Percentiles rank a stretch among this genome's conserved stretches.
These are phyloP conservation scores for Brachionichthys hirsutus DNA, from an alignment of 2,113 vertebrate genomes.

Conservation along the genomic window DNA sequence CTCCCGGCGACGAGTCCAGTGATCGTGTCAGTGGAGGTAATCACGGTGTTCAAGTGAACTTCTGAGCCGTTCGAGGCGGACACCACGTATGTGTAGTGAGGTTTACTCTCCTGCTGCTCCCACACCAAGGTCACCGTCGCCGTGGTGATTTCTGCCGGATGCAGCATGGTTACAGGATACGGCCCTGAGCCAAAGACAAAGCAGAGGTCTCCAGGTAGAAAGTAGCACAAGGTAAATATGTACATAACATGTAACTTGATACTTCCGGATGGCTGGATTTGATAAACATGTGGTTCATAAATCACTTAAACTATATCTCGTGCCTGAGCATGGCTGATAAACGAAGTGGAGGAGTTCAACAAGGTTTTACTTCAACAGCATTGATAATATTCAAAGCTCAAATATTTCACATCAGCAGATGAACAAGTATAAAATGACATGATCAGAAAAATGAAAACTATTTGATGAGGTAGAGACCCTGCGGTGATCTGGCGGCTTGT, in stretches of 20 bases:
- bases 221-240: too few relatives aligned
- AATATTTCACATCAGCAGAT: too few relatives aligned
- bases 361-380: too few relatives aligned
- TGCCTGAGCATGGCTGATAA: neutral
- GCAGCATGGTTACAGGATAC: slow-evolving; percentile 26
- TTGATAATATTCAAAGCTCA: too few relatives aligned
- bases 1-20: slow-evolving; percentile 53
- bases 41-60: accelerated
- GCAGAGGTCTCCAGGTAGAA: too few relatives aligned
- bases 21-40: neutral
- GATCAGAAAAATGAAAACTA: too few relatives aligned
- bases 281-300: neutral
- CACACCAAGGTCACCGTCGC: slow-evolving; percentile 51
- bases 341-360: too few relatives aligned
- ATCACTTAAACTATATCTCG: neutral
- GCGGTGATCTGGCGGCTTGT: too few relatives aligned
- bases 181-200: slow-evolving; percentile 47
- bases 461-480: too few relatives aligned
- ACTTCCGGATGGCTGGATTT: neutral
- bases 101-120: slow-evolving; percentile 18
- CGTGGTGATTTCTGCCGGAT: slow-evolving; percentile 27
- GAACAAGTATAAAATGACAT: too few relatives aligned
- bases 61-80: neutral
- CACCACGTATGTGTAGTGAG: slow-evolving; percentile 40
- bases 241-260: too few relatives aligned